Conservation (phyloP, 2,113 vertebrate genomes). For the Balaeniceps rex region DNA sequence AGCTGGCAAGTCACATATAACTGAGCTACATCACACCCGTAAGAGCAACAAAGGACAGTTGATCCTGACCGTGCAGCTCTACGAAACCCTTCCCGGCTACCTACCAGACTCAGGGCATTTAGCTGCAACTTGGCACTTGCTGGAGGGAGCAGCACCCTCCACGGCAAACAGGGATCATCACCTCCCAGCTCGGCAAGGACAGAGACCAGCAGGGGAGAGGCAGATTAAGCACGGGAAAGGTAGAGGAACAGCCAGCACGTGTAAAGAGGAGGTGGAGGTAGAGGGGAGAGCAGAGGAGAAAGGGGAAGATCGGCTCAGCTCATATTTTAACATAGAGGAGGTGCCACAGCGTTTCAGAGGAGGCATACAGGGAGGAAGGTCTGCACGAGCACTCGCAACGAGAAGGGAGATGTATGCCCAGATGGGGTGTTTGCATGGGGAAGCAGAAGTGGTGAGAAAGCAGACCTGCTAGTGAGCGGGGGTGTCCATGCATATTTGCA, state of each 20-base stretch:
- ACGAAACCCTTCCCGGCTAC: background rate
- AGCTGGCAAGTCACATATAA: background rate
- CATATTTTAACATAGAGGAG: background rate
- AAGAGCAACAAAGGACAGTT: background rate
- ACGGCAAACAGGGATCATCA: background rate
- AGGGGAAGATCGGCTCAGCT: background rate
- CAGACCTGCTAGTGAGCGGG: background rate
- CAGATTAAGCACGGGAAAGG: background rate
- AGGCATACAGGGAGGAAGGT: background rate
- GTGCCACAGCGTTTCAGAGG: background rate
- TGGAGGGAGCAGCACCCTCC: background rate
- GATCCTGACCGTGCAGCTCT: background rate
- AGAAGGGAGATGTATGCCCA: background rate
- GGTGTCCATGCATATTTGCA: rapidly evolving
- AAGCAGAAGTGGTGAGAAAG: background rate
- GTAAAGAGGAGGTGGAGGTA: background rate
- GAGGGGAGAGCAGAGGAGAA: background rate
- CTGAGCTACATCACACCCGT: background rate
- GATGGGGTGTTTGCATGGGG: rapidly evolving
- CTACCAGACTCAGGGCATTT: background rate
- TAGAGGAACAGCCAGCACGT: background rate
- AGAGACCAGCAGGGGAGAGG: background rate
- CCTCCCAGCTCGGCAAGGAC: background rate
- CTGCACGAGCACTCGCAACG: rapidly evolving
- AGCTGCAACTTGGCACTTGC: background rate